Conservation (phyloP, 2,797 vertebrate species). For the Todus mexicanus region DNA sequence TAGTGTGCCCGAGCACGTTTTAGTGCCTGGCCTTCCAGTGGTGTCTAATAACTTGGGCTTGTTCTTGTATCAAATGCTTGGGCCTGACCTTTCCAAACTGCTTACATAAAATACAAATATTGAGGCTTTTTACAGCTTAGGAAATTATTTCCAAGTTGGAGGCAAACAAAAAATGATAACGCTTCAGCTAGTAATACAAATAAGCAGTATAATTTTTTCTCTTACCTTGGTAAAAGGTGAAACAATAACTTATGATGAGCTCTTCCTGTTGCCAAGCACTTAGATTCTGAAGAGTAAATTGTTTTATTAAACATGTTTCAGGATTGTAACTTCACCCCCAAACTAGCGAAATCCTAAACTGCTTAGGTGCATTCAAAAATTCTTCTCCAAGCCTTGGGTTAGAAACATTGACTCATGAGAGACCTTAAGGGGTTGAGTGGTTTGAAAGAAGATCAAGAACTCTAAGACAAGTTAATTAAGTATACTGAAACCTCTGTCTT, state of each 20-base stretch:
- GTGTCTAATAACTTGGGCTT: not conserved
- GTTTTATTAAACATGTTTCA: not conserved
- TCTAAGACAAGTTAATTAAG: conserved; percentile 1
- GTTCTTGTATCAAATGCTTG: not conserved
- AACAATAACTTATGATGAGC: not conserved
- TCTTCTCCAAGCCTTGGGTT: not conserved
- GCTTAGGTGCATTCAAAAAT: not conserved
- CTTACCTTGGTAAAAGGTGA: not conserved
- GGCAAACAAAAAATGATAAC: not conserved
- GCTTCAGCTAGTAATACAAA: not conserved
- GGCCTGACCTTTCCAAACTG: not conserved
- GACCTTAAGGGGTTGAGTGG: not conserved
- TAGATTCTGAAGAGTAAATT: not conserved
- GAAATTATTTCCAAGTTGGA: not conserved
- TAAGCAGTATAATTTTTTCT: not conserved
- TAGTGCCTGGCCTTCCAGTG: not conserved
- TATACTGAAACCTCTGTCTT: not conserved
- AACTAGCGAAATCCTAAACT: not conserved
- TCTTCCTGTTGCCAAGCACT: not conserved
- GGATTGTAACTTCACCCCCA: not conserved
- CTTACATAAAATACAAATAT: not conserved
- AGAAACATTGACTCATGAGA: conserved; percentile 13
- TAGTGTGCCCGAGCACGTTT: not conserved
- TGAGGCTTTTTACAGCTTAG: not conserved
- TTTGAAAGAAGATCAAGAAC: conserved; percentile 32